Evolutionary conservation across 2,113 vertebrate species (phyloP).

Genomic region (Jaculus jaculus): DNA sequence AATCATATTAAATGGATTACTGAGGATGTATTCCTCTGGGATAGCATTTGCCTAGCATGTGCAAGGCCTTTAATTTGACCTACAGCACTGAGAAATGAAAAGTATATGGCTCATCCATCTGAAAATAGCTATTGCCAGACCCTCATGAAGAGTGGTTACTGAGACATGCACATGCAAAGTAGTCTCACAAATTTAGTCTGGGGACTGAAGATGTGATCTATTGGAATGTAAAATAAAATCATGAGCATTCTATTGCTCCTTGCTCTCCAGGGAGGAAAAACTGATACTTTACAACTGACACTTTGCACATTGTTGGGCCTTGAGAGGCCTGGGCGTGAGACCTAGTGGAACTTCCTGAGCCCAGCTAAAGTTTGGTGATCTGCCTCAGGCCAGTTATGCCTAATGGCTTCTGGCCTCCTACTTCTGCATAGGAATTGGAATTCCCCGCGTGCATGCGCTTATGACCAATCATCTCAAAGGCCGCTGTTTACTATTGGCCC

Average conservation of each 20-base stretch:
- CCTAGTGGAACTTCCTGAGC: too few relatives aligned
- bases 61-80: not conserved
- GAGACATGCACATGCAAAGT: not conserved
- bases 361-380: too few relatives aligned
- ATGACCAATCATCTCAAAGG: too few relatives aligned
- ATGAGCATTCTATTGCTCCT: not conserved
- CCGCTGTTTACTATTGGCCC: too few relatives aligned
- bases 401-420: too few relatives aligned
- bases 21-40: not conserved
- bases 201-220: not conserved
- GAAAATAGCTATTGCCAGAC: not conserved
- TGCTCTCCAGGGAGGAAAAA: not conserved
- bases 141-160: not conserved
- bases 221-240: constrained; percentile 16
- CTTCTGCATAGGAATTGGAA: too few relatives aligned
- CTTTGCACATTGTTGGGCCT: too few relatives aligned
- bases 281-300: not conserved
- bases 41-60: not conserved
- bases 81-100: not conserved
- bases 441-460: too few relatives aligned
- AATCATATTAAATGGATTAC: not conserved
- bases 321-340: too few relatives aligned
- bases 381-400: too few relatives aligned
- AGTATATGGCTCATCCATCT: not conserved
- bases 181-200: not conserved